Percentiles rank a stretch among this genome's conserved stretches.
Conservation (phyloP, 2,113 vertebrate species). For the Synchiropus splendidus region DNA sequence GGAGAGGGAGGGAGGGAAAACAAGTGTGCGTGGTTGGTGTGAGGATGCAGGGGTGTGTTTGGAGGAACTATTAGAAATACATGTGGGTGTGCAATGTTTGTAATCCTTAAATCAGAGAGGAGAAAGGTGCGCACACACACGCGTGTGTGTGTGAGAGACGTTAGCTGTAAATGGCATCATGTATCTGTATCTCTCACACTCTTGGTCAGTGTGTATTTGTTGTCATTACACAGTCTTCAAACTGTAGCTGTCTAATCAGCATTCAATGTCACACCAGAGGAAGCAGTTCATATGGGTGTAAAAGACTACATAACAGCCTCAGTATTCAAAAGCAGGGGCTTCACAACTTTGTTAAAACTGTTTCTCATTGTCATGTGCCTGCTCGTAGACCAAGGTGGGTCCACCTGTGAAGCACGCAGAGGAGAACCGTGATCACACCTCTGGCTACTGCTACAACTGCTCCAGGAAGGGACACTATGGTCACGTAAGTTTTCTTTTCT, state of each 20-base stretch:
- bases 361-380: slow-evolving; percentile 2
- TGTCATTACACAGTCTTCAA: slow-evolving; percentile 60
- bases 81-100: slow-evolving; percentile 49
- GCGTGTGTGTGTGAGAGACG: slow-evolving; percentile 29
- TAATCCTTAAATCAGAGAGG: slow-evolving; percentile 51
- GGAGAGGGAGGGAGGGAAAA: slow-evolving; percentile 6
- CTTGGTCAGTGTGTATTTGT: slow-evolving; percentile 72
- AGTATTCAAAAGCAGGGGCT: no score
- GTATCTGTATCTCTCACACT: slow-evolving; percentile 51
- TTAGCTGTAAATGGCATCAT: slow-evolving; percentile 53
- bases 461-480: slow-evolving; percentile 65
- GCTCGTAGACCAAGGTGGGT: slow-evolving; percentile 42
- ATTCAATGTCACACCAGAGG: no score
- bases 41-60: slow-evolving; percentile 19
- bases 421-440: slow-evolving; percentile 7
- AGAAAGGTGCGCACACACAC: slow-evolving; percentile 20
- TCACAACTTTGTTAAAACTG: slow-evolving; percentile 1
- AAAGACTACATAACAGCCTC: no score
- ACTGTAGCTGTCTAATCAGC: slow-evolving; percentile 63
- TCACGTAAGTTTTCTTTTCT: slow-evolving; percentile 49
- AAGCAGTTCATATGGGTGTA: no score
- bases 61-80: slow-evolving; percentile 56
- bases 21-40: slow-evolving; percentile 32
- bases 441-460: slow-evolving; percentile 68
- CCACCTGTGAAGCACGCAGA: slow-evolving; percentile 8